Percentiles rank a stretch among this genome's conserved stretches.
Evolutionary conservation across 2,113 vertebrate species (phyloP).

Genomic region (Anser cygnoides): DNA sequence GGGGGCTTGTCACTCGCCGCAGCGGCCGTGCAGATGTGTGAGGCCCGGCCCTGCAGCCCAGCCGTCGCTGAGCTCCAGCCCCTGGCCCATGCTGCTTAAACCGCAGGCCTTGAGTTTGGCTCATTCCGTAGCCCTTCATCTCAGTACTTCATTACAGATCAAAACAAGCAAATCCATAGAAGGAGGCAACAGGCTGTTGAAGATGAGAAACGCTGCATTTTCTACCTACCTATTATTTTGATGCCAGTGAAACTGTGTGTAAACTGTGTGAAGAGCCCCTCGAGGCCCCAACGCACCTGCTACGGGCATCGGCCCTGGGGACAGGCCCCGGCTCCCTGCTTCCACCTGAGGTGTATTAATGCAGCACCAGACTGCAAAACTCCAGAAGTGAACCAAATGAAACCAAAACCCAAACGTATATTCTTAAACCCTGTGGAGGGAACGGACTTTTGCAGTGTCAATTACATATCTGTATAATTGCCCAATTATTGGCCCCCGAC

Average conservation of each 20-base stretch:
- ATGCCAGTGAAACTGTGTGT: not conserved
- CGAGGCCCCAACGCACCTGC: not conserved
- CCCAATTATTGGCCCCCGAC: not conserved
- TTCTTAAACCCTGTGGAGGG: not conserved
- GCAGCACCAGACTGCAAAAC: not conserved
- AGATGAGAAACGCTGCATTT: not conserved
- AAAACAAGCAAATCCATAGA: not conserved
- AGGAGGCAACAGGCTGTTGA: not conserved
- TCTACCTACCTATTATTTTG: not conserved
- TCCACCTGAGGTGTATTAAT: not conserved
- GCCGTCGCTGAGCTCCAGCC: rapidly evolving
- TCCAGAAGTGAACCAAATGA: not conserved
- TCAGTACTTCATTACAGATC: not conserved
- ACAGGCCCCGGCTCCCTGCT: not conserved
- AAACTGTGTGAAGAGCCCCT: not conserved
- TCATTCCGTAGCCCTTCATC: not conserved
- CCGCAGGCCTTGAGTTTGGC: not conserved
- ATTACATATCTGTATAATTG: not conserved
- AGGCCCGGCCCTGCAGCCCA: not conserved
- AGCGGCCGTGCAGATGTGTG: not conserved
- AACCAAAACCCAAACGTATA: not conserved
- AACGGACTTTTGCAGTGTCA: not conserved
- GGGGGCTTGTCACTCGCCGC: not conserved
- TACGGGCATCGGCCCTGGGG: rapidly evolving
- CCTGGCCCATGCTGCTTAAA: not conserved